phyloP scores from a whole-genome alignment of 1,140 invertebrate genomes.

The Drosophila baimaii region DNA sequence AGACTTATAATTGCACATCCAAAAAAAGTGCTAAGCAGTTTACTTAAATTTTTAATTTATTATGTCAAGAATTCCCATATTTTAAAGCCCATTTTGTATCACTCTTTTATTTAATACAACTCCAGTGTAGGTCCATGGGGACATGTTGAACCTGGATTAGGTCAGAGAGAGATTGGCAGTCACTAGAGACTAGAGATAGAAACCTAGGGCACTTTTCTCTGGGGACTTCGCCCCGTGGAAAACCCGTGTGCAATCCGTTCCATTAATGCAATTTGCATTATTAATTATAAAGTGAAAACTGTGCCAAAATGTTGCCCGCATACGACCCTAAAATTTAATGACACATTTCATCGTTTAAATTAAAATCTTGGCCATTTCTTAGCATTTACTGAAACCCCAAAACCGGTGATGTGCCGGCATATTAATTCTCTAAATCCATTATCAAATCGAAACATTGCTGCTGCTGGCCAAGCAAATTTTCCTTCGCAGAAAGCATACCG shows the following conservation, averaged over 20 bases:
- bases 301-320: too few species aligned
- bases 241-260: neutral
- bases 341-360: neutral
- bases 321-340: neutral
- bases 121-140: too few species aligned
- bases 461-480: constrained; percentile 9
- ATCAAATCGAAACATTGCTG: constrained; percentile 18
- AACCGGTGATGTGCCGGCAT: neutral
- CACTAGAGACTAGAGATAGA: neutral
- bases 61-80: neutral
- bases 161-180: too few species aligned
- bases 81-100: neutral
- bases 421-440: constrained; percentile 25
- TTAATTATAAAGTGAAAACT: neutral
- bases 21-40: too few species aligned
- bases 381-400: neutral
- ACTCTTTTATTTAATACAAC: too few species aligned
- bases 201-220: neutral
- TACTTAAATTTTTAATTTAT: neutral
- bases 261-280: neutral
- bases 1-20: too few species aligned
- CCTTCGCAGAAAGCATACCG: neutral
- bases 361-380: neutral
- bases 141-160: too few species aligned
- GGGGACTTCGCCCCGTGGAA: neutral